Conservation (phyloP, 1,140 invertebrate species). For the Goniozus legneri region DNA sequence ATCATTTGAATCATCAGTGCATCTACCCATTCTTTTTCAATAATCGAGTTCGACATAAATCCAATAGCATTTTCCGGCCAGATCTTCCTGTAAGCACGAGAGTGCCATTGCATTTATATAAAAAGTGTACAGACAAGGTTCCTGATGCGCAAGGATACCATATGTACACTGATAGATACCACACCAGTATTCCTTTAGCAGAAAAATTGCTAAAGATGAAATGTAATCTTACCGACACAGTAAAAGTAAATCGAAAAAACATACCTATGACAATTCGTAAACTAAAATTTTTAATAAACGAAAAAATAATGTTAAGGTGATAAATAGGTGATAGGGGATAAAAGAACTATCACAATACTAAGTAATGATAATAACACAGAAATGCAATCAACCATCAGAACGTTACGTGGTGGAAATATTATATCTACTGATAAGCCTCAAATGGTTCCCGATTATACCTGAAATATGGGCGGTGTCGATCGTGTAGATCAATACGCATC, state of each 20-base stretch:
- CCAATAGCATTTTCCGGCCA: not conserved
- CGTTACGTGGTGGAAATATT: not conserved
- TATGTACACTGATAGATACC: conserved; percentile 10
- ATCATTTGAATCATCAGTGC: too few species aligned
- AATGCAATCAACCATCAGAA: not conserved
- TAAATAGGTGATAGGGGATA: conserved; percentile 19
- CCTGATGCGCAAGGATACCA: conserved; percentile 3
- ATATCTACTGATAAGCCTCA: conserved; percentile 17
- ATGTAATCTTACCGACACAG: conserved; percentile 12
- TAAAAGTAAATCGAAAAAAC: conserved; percentile 17
- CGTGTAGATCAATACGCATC: conserved; percentile 22
- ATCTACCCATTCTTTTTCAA: too few species aligned
- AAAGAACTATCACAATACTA: conserved; percentile 17
- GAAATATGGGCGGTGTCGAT: conserved; percentile 31
- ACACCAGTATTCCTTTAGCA: conserved; percentile 13
- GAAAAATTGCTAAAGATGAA: conserved; percentile 19
- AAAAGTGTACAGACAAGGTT: conserved; percentile 3
- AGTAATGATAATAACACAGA: conserved; percentile 6
- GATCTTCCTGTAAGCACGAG: not conserved
- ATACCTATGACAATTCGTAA: conserved; percentile 14
- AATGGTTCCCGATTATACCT: conserved; percentile 22
- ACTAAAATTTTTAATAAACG: conserved; percentile 3
- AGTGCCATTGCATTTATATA: conserved; percentile 3
- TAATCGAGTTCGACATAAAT: too few species aligned
- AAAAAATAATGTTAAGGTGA: conserved; percentile 4